These are phyloP conservation scores for Leucoraja erinaceus DNA, from an alignment of 2,113 vertebrate species.

Conservation along the genomic window DNA sequence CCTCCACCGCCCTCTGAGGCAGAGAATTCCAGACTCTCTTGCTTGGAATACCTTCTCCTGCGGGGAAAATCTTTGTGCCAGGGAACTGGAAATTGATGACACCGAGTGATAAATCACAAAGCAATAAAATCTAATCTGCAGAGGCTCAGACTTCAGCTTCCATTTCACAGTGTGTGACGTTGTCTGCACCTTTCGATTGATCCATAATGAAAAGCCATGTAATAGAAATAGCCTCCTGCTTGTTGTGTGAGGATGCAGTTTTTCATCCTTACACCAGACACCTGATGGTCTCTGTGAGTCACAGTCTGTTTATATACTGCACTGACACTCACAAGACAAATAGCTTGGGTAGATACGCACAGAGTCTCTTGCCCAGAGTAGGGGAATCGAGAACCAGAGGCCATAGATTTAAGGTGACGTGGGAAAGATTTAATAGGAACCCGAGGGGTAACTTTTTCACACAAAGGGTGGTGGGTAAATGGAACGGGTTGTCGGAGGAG, in stretches of 20 bases:
- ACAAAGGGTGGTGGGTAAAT: no score
- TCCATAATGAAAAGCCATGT: not conserved
- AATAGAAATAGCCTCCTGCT: not conserved
- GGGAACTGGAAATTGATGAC: not conserved
- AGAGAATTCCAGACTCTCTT: no score
- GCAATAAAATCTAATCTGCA: not conserved
- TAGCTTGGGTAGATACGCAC: no score
- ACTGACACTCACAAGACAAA: not conserved
- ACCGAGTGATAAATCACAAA: not conserved
- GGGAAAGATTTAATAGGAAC: no score
- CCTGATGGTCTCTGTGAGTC: not conserved
- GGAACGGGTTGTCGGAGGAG: no score
- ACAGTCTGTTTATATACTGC: not conserved
- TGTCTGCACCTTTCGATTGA: not conserved
- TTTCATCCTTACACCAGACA: not conserved
- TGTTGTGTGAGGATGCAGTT: not conserved
- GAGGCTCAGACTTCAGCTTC: not conserved
- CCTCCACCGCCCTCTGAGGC: no score
- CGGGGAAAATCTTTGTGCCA: not conserved
- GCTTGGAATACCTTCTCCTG: not conserved
- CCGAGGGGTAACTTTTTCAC: no score
- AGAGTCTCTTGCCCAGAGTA: no score
- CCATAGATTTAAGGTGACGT: no score
- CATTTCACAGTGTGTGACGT: not conserved
- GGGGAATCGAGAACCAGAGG: no score